Evolutionary conservation across 2,797 vertebrate species (phyloP).

Genomic region (Muscicapa comitata): DNA sequence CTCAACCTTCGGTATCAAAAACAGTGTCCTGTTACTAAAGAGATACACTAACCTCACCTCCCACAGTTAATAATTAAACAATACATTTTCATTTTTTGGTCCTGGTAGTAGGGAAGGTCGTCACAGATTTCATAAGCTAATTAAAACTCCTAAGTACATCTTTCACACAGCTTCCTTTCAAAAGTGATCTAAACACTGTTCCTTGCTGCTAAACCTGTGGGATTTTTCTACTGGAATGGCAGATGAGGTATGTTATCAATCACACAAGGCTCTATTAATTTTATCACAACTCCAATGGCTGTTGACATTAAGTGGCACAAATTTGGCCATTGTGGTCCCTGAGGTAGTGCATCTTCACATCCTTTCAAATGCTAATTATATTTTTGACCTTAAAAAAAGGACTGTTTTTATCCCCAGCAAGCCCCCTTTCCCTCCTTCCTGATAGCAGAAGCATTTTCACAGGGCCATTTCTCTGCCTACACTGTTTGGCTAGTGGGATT

Average conservation of each 20-base stretch:
- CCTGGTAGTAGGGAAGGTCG: not conserved
- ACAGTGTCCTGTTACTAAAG: not conserved
- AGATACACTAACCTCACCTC: not conserved
- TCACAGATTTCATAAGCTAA: slow-evolving; percentile 31
- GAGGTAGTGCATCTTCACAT: slow-evolving; percentile 62
- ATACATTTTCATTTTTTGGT: slow-evolving; percentile 20
- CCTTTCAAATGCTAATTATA: slow-evolving; percentile 86
- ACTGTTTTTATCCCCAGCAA: slow-evolving; percentile 8
- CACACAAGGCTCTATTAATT: slow-evolving; percentile 80
- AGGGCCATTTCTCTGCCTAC: slow-evolving; percentile 49
- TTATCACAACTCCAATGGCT: slow-evolving; percentile 74
- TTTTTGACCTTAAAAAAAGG: slow-evolving; percentile 82
- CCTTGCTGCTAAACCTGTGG: slow-evolving; percentile 39
- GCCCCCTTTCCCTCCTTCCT: not conserved
- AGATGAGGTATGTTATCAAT: slow-evolving; percentile 77
- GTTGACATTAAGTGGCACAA: slow-evolving; percentile 83
- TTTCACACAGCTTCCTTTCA: slow-evolving; percentile 33
- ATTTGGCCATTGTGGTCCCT: slow-evolving; percentile 72
- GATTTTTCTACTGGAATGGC: slow-evolving; percentile 36
- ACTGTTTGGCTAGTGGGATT: not conserved
- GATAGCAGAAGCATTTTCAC: not conserved
- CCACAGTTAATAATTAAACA: slow-evolving; percentile 13
- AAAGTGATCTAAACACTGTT: slow-evolving; percentile 40
- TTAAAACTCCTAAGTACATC: slow-evolving; percentile 29
- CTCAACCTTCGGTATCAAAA: not conserved